Base-by-base conservation (phyloP, 2,797 vertebrate species). In the Microchirus variegatus region DNA sequence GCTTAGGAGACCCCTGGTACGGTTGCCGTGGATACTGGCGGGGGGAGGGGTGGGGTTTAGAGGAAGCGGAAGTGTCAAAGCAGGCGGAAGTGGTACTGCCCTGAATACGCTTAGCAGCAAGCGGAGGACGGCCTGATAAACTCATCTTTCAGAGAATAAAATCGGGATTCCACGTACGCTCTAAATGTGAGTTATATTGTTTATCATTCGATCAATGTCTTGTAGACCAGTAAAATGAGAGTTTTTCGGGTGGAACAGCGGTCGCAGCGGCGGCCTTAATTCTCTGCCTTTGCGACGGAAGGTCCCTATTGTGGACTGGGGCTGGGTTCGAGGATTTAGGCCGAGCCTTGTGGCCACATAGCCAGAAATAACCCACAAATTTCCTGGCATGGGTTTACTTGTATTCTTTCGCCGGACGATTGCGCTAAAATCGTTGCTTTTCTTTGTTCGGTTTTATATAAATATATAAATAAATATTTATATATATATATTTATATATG, bases 51-150 rank as follows among this genome's bases (percentile, higher is more conserved):
- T 81, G 92, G 89, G 86, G 90, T 89, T 89, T 91, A 84, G 85
- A 93, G 93, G 93, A 95, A 94, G 94, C 94, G 94, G 94, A 95
- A 95, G 93, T 94, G 91, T 93, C 90, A 93, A 89, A 89, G 85
- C 87, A 92, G 92, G 91, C 93, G 94, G 94, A 95, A 94, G 94
- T 93, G 92, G 92, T 92, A 91, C 92, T 93, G 91, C 93, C 93
- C 93, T 93, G 93, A 94, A 93, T 85, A 91, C 89, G 88, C 88
- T 83, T 90, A 93, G 88, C 91, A 92, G 88, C 90, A 78, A 93
- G 88, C 90, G 89, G 91, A 94, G 92, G 91, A 93, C 92, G 82
- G 90, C 87, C 88, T 85, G 83, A 91, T 52, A 79, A 80, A 91
- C 88, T 89, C 86, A 84, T 87, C 92, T 76, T 89, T 90, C 86